Evolutionary conservation across 2,113 vertebrate species (phyloP).

Genomic region (Verasper variegatus): DNA sequence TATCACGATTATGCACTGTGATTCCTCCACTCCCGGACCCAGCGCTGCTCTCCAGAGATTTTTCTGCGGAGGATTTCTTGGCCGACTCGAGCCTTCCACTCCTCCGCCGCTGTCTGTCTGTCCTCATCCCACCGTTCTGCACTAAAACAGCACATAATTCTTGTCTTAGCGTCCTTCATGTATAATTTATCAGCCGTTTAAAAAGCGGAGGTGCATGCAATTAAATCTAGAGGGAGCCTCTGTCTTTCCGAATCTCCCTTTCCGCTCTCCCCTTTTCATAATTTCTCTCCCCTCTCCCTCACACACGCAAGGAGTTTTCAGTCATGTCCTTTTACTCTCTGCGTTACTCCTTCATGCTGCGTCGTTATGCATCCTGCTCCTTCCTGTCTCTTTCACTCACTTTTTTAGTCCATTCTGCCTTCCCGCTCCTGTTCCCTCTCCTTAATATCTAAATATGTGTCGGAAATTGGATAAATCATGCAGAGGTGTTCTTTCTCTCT

Average conservation of each 20-base stretch:
- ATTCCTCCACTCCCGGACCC: constrained; percentile 62
- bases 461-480: constrained; percentile 64
- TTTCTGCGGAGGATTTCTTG: constrained; percentile 49
- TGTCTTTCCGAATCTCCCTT: constrained; percentile 65
- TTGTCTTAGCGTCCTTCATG: constrained; percentile 81
- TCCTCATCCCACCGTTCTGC: constrained; percentile 58
- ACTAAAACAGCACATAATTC: constrained; percentile 79
- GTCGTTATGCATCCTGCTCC: constrained; percentile 39
- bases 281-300: constrained; percentile 12
- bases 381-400: constrained; percentile 50
- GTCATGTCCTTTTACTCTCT: constrained; percentile 31
- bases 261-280: constrained; percentile 43
- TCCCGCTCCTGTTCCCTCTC: constrained; percentile 42
- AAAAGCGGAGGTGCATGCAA: constrained; percentile 80
- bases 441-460: constrained; percentile 71
- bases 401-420: constrained; percentile 41
- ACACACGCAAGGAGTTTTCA: constrained; percentile 32
- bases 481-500: constrained; percentile 45
- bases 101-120: constrained; percentile 23
- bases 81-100: constrained; percentile 58
- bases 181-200: constrained; percentile 82
- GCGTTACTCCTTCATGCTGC: constrained; percentile 22
- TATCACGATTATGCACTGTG: constrained; percentile 65
- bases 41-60: constrained; percentile 52
- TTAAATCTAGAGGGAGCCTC: constrained; percentile 76